Conservation (phyloP, 37 sponge, comb jelly and placozoan genomes). For the Spongilla lacustris region DNA sequence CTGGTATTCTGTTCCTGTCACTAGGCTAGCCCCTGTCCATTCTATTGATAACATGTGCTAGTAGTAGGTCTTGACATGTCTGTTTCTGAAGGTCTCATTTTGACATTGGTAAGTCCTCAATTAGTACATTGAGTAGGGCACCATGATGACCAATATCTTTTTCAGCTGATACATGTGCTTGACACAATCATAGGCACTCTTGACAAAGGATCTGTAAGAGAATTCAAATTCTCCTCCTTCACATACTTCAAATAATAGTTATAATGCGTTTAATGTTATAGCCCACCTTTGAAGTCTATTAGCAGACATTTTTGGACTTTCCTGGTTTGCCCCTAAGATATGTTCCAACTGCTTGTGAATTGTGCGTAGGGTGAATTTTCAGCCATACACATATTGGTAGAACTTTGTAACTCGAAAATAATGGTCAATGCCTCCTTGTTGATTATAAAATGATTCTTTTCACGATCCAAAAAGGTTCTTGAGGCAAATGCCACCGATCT, state of each 20-base stretch:
- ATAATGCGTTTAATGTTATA: not conserved
- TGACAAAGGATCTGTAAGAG: not conserved
- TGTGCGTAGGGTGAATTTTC: constrained; percentile 19
- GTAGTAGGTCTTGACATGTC: constrained; percentile 27
- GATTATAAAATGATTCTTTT: constrained; percentile 11
- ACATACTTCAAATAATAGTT: not conserved
- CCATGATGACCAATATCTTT: constrained; percentile 15
- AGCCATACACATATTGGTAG: constrained; percentile 16
- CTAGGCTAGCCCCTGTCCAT: constrained; percentile 4
- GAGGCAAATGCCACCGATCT: constrained; percentile 6
- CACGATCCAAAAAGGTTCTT: not conserved
- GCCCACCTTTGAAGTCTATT: constrained; percentile 1
- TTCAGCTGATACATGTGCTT: not conserved
- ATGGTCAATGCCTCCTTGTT: constrained; percentile 9
- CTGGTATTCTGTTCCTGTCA: not conserved
- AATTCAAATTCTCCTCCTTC: not conserved
- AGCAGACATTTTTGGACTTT: not conserved
- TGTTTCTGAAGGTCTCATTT: constrained; percentile 2
- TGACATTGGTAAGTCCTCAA: constrained; percentile 11
- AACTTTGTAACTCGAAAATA: constrained; percentile 7
- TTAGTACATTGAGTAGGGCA: constrained; percentile 2
- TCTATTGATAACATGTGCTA: not conserved
- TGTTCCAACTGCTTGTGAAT: constrained; percentile 23
- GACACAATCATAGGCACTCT: not conserved
- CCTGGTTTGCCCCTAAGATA: not conserved